These are phyloP conservation scores for Leptocoma aspasia DNA, from an alignment of 2,113 vertebrate species.

Conservation along the genomic window DNA sequence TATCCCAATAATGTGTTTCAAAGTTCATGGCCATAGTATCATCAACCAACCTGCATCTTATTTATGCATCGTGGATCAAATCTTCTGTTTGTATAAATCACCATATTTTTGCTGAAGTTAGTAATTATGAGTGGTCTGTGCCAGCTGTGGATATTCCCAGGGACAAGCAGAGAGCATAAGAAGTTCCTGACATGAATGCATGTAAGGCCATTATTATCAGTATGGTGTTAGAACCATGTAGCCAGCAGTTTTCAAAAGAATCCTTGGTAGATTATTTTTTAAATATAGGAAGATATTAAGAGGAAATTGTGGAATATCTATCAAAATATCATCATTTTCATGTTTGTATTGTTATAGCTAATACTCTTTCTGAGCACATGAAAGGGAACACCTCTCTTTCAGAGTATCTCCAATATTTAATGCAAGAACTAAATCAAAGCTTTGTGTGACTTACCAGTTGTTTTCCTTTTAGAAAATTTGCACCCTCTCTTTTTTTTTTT, in stretches of 20 bases:
- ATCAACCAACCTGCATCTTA: background rate
- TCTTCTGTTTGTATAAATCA: slow-evolving; percentile 12
- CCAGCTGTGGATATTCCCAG: slow-evolving; percentile 20
- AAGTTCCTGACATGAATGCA: background rate
- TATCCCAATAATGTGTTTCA: background rate
- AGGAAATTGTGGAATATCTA: background rate
- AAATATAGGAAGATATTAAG: background rate
- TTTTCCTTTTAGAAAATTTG: slow-evolving; percentile 1
- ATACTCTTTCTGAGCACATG: background rate
- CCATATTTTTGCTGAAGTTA: slow-evolving; percentile 25
- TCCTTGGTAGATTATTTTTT: background rate
- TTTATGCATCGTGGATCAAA: background rate
- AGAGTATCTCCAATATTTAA: background rate
- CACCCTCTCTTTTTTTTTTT: slow-evolving; percentile 41
- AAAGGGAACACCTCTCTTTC: background rate
- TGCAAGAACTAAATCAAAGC: background rate
- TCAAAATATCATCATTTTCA: background rate
- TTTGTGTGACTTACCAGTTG: background rate
- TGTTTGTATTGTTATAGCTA: background rate
- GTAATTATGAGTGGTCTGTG: background rate
- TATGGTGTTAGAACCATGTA: background rate
- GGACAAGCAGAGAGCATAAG: background rate
- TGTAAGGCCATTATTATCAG: background rate
- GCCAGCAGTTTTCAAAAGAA: background rate
- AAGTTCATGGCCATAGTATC: background rate